These are phyloP conservation scores for Procapra przewalskii DNA, from an alignment of 2,113 vertebrate species.

Conservation along the genomic window DNA sequence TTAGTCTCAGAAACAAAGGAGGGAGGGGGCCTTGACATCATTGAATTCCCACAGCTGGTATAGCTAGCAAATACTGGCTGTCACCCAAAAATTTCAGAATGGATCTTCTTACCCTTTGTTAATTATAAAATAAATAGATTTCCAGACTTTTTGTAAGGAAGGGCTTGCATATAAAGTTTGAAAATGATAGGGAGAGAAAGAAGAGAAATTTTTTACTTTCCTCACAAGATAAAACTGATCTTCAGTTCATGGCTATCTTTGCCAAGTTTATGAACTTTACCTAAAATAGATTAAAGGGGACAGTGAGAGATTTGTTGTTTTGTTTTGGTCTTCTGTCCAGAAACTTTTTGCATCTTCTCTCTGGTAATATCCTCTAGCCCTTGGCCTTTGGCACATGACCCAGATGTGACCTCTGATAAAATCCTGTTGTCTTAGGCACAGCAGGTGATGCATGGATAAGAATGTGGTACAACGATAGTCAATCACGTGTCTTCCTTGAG, in stretches of 20 bases:
- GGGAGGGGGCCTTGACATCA: slow-evolving; percentile 52
- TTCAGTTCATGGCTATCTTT: neutral
- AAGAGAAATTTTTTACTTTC: neutral
- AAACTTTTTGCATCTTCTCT: neutral
- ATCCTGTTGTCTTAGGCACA: neutral
- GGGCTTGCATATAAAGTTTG: neutral
- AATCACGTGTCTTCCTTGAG: neutral
- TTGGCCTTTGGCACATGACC: neutral
- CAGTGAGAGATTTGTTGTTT: neutral
- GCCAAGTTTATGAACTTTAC: neutral
- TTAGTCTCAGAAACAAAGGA: slow-evolving; percentile 66
- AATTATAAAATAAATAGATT: slow-evolving; percentile 43
- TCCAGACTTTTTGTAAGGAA: slow-evolving; percentile 29
- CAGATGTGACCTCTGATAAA: neutral
- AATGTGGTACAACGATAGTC: neutral
- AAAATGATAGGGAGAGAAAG: neutral
- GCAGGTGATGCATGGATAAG: neutral
- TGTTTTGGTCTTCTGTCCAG: neutral
- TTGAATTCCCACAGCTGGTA: slow-evolving; percentile 53
- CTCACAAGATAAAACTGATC: neutral
- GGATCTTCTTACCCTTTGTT: slow-evolving; percentile 54
- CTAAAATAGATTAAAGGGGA: neutral
- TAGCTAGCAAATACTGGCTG: slow-evolving; percentile 48
- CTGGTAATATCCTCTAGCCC: neutral
- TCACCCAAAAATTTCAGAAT: slow-evolving; percentile 38